These are phyloP conservation scores for Thelaira solivaga DNA, from an alignment of 2,888 invertebrate species.

Conservation along the genomic window DNA sequence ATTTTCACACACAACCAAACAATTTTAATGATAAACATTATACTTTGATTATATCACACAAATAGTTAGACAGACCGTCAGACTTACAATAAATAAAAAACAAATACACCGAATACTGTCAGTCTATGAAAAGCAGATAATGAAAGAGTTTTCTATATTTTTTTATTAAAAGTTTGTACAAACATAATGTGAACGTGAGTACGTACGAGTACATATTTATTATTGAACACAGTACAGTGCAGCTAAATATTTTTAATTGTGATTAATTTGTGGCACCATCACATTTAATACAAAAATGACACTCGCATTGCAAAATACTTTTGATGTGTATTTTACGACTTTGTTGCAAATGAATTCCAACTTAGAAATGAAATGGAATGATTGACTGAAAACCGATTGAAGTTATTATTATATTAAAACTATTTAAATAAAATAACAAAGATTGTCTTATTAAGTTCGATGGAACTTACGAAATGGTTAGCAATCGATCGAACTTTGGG, in stretches of 20 bases:
- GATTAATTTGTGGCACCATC: conserved; percentile 55
- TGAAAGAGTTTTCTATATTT: background rate
- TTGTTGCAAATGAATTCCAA: no score
- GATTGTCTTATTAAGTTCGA: no score
- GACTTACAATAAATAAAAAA: background rate
- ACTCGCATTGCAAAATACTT: background rate
- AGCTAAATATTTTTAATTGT: conserved; percentile 62
- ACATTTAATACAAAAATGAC: conserved; percentile 19
- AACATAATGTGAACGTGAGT: background rate
- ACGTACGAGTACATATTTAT: no score
- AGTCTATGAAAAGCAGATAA: background rate
- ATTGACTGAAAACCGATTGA: no score
- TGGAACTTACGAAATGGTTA: no score
- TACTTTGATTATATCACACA: conserved; percentile 32
- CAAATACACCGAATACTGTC: background rate
- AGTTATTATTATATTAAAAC: no score
- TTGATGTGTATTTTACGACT: no score
- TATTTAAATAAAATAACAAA: no score
- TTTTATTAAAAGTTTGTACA: conserved; percentile 4
- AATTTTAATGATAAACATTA: conserved; percentile 31
- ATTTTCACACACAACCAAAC: background rate
- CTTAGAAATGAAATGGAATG: no score
- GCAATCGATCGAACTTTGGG: no score
- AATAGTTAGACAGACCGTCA: conserved; percentile 10
- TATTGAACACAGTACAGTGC: conserved; percentile 31